Evolutionary conservation across 1,140 invertebrate genomes (phyloP), one percentile per base, ranked within the genome.

Genomic region (Drosophila cardini): DNA sequence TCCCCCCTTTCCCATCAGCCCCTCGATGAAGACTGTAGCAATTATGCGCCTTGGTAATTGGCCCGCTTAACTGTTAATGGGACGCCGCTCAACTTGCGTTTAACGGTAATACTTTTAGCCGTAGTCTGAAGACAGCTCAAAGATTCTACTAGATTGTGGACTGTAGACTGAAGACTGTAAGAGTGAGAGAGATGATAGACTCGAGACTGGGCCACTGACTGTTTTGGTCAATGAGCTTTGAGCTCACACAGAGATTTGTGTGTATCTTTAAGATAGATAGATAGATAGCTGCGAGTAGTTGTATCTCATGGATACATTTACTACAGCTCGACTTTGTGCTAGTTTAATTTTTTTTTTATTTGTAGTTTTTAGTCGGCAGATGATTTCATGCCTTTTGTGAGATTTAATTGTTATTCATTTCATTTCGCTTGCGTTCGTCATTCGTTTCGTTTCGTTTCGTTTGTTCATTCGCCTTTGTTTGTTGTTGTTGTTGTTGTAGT

Each of bases 391-490:
- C 84, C 87, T 84, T 89, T 89, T 70, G 72, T 75, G 52, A 87
- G 83, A 87, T 87, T 87, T 87, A 89, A 87, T 87, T 87, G 83
- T 87, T 87, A 87, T 87, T 87, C 83, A 87, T 83, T 87, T 68
- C 60, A 26, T 26, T 26, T 26, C 21, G 21, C 21, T 26, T 26
- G 21, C 21, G 75, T 43, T 72, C 76, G 80, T 82, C 71, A 60
- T 64, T 68, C 76, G 61, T 38, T 57, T 45, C 48, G 21, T 52
- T 21, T 9, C 40, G 32, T 48, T 6, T 30, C 21, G 30, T 34
- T 40, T 68, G 48, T 63, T 26, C 21, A 7, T 55, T 55, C 36
- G 70, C 46, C 46, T 43, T 68, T 60, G 55, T 79, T 52, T 62
- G 46, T 68, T 34, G 36, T 11, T 71, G 16, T 64, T 50, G 53